phyloP scores from a whole-genome alignment of 2,888 invertebrate genomes.

The Uloborus plumipes region DNA sequence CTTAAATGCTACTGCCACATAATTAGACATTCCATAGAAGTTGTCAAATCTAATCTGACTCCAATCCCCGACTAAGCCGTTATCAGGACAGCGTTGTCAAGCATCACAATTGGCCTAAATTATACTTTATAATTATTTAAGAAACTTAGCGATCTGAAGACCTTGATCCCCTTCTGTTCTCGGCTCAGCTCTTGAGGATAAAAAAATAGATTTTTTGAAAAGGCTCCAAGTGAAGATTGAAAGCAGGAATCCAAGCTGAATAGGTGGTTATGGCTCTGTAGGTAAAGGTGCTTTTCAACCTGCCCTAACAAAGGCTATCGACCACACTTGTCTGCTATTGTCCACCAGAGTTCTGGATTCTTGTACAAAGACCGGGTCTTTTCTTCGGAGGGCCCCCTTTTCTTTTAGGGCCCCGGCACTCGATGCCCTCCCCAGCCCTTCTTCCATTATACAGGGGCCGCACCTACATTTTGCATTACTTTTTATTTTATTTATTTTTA shows the following conservation, averaged over 20 bases:
- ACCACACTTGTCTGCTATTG: slow-evolving; percentile 57
- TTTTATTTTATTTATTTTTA: slow-evolving; percentile 50
- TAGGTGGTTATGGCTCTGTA: slow-evolving; percentile 52
- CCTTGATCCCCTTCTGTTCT: slow-evolving; percentile 24
- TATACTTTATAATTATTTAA: slow-evolving; percentile 54
- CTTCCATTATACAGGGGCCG: slow-evolving; percentile 35
- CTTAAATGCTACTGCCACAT: too few species aligned
- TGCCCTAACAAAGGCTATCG: slow-evolving; percentile 51
- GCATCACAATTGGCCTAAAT: slow-evolving; percentile 11
- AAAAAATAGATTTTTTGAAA: slow-evolving; percentile 11
- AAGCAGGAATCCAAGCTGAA: slow-evolving; percentile 30
- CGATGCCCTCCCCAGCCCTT: slow-evolving; percentile 27
- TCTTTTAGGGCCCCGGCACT: slow-evolving; percentile 16
- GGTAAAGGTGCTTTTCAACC: slow-evolving; percentile 59
- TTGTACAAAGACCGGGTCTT: slow-evolving; percentile 27
- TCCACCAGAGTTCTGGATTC: slow-evolving; percentile 44
- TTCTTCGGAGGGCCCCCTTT: slow-evolving; percentile 25
- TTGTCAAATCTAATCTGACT: too few species aligned
- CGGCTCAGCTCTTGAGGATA: slow-evolving; percentile 20
- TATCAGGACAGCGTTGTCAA: too few species aligned
- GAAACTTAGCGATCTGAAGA: slow-evolving; percentile 6
- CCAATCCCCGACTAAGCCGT: too few species aligned
- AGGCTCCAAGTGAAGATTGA: slow-evolving; percentile 16
- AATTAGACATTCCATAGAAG: too few species aligned
- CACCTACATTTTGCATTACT: slow-evolving; percentile 37